Base-by-base conservation (phyloP, 2,113 vertebrate species). In the Nothoprocta pentlandii region DNA sequence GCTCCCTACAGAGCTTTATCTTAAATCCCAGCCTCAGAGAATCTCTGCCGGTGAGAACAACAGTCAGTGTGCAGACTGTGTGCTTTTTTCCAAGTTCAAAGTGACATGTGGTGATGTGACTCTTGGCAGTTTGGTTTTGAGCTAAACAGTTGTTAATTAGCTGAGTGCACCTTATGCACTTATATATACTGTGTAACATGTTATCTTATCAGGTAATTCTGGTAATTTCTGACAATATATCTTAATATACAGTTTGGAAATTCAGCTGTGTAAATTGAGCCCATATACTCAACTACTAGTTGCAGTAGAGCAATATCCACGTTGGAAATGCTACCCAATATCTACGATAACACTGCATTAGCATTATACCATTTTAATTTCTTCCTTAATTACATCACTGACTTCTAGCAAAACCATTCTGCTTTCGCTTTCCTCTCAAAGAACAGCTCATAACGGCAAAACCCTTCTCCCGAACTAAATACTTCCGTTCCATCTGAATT, bases 81-180 rank as follows among this genome's bases (percentile, higher is more conserved):
- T 22, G 69, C 2, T 5, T 6, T 53, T 30, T 34, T 16, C n/a
- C 0, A 12, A 73, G 70, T 83, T 51, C 47, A 42, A 23, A 0
- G 0, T 41, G 62, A 23, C 34, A 9, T 2, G 2, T 0, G 63
- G 74, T 66, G 16, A 0, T 67, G 21, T 69, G 53, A 28, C 34
- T 79, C 64, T 36, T 49, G 42, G 10, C 9, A 28, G 16, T 15
- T 14, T 61, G 34, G 21, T 28, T 75, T 32, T 23, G 20, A 20
- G 25, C 23, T 30, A 16, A 85, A 14, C 4, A 74, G 16, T 14
- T 42, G 12, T 14, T 51, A 66, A 13, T 53, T 34, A 39, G 6
- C n/a, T 59, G 26, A 61, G 13, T 3, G 15, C 5, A 3, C 3
- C 7, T 1, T 2, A 10, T 3, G 10, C n/a, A n/a, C 23, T 21